Evolutionary conservation across 2,797 vertebrate genomes (phyloP).

Genomic region (Pygocentrus nattereri): DNA sequence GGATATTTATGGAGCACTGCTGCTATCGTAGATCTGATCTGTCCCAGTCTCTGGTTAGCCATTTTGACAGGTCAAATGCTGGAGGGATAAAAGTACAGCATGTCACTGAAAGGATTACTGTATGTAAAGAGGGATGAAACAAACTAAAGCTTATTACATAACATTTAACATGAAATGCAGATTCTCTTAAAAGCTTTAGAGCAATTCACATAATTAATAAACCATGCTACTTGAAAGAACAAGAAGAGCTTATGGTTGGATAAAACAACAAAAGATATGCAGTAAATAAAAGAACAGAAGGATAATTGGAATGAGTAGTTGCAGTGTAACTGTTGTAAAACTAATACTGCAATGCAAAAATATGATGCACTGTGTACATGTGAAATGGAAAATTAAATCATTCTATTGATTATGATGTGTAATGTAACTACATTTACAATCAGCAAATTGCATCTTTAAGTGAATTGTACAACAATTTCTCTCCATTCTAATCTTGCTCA

Average conservation of each 20-base stretch:
- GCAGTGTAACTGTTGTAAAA: too few relatives aligned
- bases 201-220: conserved; percentile 22
- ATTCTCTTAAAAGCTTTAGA: conserved; percentile 41
- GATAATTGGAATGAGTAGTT: background rate
- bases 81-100: conserved; percentile 16
- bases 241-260: too few relatives aligned
- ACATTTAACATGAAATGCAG: conserved; percentile 46
- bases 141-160: conserved; percentile 60
- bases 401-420: too few relatives aligned
- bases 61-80: conserved; percentile 8
- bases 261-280: background rate
- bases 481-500: too few relatives aligned
- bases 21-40: background rate
- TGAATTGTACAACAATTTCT: too few relatives aligned
- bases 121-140: conserved; percentile 56
- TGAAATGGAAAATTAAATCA: background rate
- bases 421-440: too few relatives aligned
- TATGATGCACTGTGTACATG: too few relatives aligned
- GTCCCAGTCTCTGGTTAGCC: background rate
- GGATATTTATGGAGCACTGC: background rate
- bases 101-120: conserved; percentile 63
- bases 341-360: too few relatives aligned
- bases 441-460: too few relatives aligned
- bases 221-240: background rate
- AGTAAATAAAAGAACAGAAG: background rate